Base-by-base conservation (phyloP, 2,113 vertebrate species). In the Corynorhinus townsendii region DNA sequence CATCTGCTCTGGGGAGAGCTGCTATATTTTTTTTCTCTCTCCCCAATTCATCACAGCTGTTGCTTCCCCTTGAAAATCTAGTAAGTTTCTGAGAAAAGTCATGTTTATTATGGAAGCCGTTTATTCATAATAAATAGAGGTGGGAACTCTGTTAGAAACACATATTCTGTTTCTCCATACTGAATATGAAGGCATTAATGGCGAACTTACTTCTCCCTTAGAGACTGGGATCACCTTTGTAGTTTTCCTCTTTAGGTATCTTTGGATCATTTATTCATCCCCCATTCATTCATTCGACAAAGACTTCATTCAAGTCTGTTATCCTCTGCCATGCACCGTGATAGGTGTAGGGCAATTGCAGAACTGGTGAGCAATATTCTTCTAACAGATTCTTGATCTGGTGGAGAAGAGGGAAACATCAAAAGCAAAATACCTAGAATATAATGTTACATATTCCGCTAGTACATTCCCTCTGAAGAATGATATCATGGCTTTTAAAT, bases 61-160 rank as follows among this genome's bases (percentile, higher is more conserved):
- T 14, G 9, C 73, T 96, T 86, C 72, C 56, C 72, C 92, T 86
- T 71, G 54, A 92, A 97, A 91, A 89, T 75, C 93, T 75, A 49
- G 62, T 86, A 93, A 19, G 49, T 96, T 97, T 95, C 96, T 45
- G 54, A 94, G 84, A 77, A 90, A 96, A 94, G 86, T 95, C 73
- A 24, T 79, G 80, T 95, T 95, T 96, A 85, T 96, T 95, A 96
- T 91, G 89, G 90, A 97, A 97, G 45, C 89, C 49, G 80, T 93
- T 98, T 96, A 90, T 97, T 97, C 95, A 91, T 95, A 97, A 94
- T 97, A 96, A 90, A 92, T 4, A 33, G 93, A 97, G 81, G 85
- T 81, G 83, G 84, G 79, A 75, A 96, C 84, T 97, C 86, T 96
- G 92, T 97, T 89, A 79, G 91, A 96, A 96, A 86, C 81, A 79